These are phyloP conservation scores for Acridotheres tristis DNA, from an alignment of 2,797 vertebrate species.

Conservation along the genomic window DNA sequence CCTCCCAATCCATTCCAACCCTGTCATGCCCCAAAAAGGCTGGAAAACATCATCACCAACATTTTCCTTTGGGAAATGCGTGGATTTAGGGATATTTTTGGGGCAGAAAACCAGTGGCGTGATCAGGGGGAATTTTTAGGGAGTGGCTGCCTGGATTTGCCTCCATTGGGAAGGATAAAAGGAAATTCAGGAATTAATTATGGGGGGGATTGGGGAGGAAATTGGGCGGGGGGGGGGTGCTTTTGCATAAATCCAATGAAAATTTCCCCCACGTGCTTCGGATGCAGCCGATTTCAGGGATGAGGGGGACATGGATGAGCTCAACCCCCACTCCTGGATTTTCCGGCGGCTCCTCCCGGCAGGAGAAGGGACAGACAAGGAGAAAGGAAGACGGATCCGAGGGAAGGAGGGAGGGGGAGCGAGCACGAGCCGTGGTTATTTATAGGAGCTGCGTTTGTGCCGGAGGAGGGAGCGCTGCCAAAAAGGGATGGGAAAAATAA, in stretches of 20 bases:
- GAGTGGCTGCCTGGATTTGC: background rate
- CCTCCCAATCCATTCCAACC: background rate
- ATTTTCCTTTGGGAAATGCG: fast-evolving
- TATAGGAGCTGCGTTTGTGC: conserved; percentile 51
- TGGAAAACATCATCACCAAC: background rate
- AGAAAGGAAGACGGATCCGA: background rate
- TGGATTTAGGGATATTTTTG: background rate
- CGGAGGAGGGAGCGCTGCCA: conserved; percentile 43
- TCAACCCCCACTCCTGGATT: background rate
- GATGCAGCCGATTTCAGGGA: background rate
- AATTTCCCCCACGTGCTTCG: background rate
- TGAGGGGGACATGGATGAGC: fast-evolving
- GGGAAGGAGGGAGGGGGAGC: background rate
- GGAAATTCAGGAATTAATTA: background rate
- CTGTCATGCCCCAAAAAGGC: fast-evolving
- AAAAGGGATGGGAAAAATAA: conserved; percentile 64
- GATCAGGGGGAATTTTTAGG: background rate
- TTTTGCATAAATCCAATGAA: background rate
- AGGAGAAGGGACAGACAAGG: background rate
- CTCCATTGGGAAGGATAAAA: background rate
- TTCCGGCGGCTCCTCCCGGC: background rate
- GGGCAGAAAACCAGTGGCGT: fast-evolving
- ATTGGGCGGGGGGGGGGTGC: fast-evolving
- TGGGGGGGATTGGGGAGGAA: background rate
- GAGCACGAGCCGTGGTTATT: conserved; percentile 54